Base-by-base conservation (phyloP, 2,888 invertebrate species). In the Anoplius nigerrimus region DNA sequence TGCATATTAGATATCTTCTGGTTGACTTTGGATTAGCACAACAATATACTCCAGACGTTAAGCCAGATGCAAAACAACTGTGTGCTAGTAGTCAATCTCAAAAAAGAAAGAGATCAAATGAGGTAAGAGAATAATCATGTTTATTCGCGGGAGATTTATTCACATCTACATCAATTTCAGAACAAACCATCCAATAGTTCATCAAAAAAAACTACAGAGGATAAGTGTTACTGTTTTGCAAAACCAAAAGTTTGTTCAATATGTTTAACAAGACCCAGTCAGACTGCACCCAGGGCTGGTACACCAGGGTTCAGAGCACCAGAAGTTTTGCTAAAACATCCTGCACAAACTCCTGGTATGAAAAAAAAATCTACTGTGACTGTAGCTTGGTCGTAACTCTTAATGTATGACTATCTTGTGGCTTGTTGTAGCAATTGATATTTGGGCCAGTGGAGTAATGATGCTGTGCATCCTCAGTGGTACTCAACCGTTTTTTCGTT, bases 21-120 rank as follows among this genome's bases (percentile, higher is more conserved):
- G 96, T 97, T 15, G 97, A 97, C 89, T 97, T 97, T 90, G 97
- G 97, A 0, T 90, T 97, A 72, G 95, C 97, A 21, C 96, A 97
- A 88, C 91, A 91, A 54, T 89, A 91, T 71, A 76, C 78, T 48
- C 74, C 75, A 56, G 81, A 85, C 13, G 59, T 65, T 6, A 76
- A 78, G 21, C 69, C 71, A 34, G 72, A 74, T 4, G 22, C 34
- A n/a, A 74, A 78, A 52, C 16, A 20, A 13, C 62, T 57, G 48
- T 58, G 27, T 5, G 45, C 46, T 27, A 65, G 66, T n/a, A 15
- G 18, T 18, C 77, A 78, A n/a, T 59, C 74, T 18, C 27, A 66
- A 13, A 85, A 84, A 72, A 76, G 81, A 62, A 88, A 86, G 78
- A 76, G 81, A 72, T 61, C 67, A 0, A 82, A 87, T 34, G 88